Percentiles rank a stretch among this genome's conserved stretches.
These are phyloP conservation scores for Syngnathus rostellatus DNA, from an alignment of 2,797 vertebrate genomes.

Conservation along the genomic window DNA sequence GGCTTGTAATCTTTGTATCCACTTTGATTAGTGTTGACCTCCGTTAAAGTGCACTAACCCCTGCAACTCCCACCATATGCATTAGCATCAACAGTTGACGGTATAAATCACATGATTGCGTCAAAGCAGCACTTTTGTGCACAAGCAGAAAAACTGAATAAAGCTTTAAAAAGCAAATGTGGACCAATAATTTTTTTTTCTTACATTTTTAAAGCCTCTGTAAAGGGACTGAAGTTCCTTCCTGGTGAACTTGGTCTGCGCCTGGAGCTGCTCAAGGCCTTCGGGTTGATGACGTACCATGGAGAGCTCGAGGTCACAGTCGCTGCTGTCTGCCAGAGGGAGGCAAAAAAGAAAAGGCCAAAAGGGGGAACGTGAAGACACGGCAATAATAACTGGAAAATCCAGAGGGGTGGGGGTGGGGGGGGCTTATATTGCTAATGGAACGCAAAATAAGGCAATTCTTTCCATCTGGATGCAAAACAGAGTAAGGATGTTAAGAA, in stretches of 20 bases:
- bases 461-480: constrained; percentile 3
- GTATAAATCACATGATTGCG: too few relatives aligned
- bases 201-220: constrained; percentile 91
- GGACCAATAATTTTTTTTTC: constrained; percentile 20
- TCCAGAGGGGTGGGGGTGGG: constrained; percentile 11
- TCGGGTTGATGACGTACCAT: constrained; percentile 83
- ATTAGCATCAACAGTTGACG: constrained; percentile 9
- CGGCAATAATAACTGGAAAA: constrained; percentile 12
- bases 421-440: constrained; percentile 23
- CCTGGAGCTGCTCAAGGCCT: constrained; percentile 84
- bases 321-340: constrained; percentile 70
- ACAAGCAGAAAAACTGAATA: neutral
- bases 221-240: constrained; percentile 89
- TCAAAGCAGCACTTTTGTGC: neutral
- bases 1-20: constrained; percentile 11
- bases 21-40: constrained; percentile 18
- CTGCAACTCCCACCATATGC: constrained; percentile 11
- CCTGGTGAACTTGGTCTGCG: constrained; percentile 86
- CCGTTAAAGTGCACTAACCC: constrained; percentile 25
- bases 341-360: constrained; percentile 5
- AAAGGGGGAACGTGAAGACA: constrained; percentile 22
- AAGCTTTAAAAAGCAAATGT: neutral
- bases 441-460: constrained; percentile 7
- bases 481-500: constrained; percentile 16
- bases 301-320: constrained; percentile 80